Percentiles rank a stretch among this genome's conserved stretches.
phyloP scores from a whole-genome alignment of 2,888 invertebrate species.

The Scaptomyza cyrtandrae region DNA sequence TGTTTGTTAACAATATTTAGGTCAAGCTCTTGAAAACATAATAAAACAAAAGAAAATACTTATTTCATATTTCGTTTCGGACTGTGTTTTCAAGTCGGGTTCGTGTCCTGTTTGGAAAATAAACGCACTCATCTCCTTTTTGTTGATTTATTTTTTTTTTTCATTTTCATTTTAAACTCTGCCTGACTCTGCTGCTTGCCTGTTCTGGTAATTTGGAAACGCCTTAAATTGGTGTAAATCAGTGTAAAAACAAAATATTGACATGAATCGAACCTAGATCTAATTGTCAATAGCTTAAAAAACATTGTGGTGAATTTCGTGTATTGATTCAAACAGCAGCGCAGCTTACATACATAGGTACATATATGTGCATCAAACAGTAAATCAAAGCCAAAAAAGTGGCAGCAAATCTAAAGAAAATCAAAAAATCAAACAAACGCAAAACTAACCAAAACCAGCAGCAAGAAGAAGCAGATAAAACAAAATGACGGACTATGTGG shows the following conservation, averaged over 20 bases:
- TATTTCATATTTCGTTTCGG: no score
- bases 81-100: background rate
- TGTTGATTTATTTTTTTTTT: background rate
- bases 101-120: background rate
- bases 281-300: slow-evolving; percentile 26
- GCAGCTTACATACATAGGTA: slow-evolving; percentile 22
- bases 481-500: slow-evolving; percentile 82
- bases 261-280: slow-evolving; percentile 46
- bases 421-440: slow-evolving; percentile 2
- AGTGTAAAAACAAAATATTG: slow-evolving; percentile 8
- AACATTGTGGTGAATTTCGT: slow-evolving; percentile 43
- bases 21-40: background rate
- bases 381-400: slow-evolving; percentile 23
- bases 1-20: background rate
- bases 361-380: slow-evolving; percentile 27
- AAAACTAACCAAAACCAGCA: slow-evolving; percentile 1
- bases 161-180: background rate
- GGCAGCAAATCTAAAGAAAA: slow-evolving; percentile 14
- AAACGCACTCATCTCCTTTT: background rate
- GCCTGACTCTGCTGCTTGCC: slow-evolving; percentile 1
- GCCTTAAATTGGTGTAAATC: slow-evolving; percentile 18
- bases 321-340: slow-evolving; percentile 48
- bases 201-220: slow-evolving; percentile 33
- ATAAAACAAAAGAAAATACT: background rate
- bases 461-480: slow-evolving; percentile 20